Evolutionary conservation across 2,888 invertebrate genomes (phyloP).

Genomic region (Glyphotaelius pellucidus): DNA sequence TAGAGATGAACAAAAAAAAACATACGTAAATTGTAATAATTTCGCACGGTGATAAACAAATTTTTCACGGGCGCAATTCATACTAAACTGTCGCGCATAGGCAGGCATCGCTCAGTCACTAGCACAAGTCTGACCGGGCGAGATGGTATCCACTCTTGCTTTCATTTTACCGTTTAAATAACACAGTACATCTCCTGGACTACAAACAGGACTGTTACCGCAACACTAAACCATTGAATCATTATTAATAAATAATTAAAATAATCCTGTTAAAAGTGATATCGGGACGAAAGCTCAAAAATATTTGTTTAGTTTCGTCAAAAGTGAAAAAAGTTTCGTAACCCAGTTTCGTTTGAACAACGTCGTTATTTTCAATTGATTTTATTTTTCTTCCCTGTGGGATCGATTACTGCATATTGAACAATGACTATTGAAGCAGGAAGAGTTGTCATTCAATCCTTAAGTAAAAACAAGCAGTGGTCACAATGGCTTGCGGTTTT

Average conservation of each 20-base stretch:
- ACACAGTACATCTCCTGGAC: not conserved
- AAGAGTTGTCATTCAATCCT: conserved; percentile 45
- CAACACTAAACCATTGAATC: not conserved
- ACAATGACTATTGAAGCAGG: conserved; percentile 61
- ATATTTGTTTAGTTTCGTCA: not conserved
- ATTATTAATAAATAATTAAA: not conserved
- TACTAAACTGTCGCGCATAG: not conserved
- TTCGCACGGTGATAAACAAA: conserved; percentile 8
- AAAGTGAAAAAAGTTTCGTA: not conserved
- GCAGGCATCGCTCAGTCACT: not conserved
- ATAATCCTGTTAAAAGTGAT: not conserved
- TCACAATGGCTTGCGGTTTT: conserved; percentile 71
- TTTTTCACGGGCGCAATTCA: conserved; percentile 3
- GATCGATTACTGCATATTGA: not conserved
- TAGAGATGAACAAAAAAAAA: not conserved
- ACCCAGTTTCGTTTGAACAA: not conserved
- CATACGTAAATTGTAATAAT: not conserved
- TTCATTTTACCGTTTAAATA: conserved; percentile 3
- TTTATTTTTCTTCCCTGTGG: not conserved
- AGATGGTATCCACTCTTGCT: conserved; percentile 20
- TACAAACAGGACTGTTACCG: not conserved
- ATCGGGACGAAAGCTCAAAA: not conserved
- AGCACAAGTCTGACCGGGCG: conserved; percentile 8
- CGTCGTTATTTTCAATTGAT: not conserved
- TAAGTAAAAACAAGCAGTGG: conserved; percentile 69